Conservation (phyloP, 2,113 vertebrate species). For the Gymnorhina tibicen region DNA sequence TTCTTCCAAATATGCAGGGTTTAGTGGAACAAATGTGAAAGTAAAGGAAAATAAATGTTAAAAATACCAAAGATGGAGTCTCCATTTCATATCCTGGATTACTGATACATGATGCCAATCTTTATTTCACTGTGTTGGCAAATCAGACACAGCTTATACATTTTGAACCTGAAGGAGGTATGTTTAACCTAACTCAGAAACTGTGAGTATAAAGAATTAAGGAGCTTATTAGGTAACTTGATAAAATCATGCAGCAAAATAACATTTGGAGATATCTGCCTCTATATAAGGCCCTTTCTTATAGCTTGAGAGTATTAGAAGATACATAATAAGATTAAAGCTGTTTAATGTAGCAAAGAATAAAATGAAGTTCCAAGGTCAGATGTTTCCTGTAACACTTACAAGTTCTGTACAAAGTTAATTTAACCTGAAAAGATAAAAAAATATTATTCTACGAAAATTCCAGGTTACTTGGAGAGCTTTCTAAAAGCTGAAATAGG, state of each 20-base stretch:
- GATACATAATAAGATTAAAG: background rate
- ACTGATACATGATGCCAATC: background rate
- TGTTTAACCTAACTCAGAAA: background rate
- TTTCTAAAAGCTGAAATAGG: background rate
- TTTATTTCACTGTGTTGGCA: background rate
- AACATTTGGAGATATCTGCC: background rate
- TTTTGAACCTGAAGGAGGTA: background rate
- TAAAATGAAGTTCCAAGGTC: background rate
- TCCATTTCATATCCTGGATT: background rate
- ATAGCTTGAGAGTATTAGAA: background rate
- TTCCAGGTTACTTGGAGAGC: background rate
- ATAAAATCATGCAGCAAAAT: background rate
- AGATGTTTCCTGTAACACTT: background rate
- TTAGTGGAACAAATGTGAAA: background rate
- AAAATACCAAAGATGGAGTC: background rate
- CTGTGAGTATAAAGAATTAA: background rate
- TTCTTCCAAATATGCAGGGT: background rate
- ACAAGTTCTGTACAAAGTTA: background rate
- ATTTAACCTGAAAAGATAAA: background rate
- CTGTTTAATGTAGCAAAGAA: background rate
- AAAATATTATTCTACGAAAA: background rate
- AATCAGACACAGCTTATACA: background rate
- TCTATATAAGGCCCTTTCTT: background rate
- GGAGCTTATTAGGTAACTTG: background rate
- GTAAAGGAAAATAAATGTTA: background rate